A percentile compares a stretch with the other conserved stretches of the same genome.
Evolutionary conservation across 2,888 invertebrate species (phyloP).

Genomic region (Barypeithes pellucidus): DNA sequence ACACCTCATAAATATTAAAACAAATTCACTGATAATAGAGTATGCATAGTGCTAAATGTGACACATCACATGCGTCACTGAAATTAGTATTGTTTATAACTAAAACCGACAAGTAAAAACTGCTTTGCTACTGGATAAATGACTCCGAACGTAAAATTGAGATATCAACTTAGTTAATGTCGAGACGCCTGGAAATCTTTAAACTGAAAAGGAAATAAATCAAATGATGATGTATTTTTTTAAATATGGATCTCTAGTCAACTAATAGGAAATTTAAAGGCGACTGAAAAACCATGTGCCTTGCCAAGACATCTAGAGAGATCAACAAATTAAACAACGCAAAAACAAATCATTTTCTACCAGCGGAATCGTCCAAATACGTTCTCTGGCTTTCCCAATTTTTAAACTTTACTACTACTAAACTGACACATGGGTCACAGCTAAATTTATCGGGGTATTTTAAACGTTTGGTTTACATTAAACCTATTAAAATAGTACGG

Average conservation of each 20-base stretch:
- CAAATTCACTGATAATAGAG: not conserved
- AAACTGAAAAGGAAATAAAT: not conserved
- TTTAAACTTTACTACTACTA: not conserved
- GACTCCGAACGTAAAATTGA: not conserved
- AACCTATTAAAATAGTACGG: not conserved
- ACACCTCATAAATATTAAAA: not conserved
- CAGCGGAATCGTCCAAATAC: slow-evolving; percentile 6
- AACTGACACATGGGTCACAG: slow-evolving; percentile 10
- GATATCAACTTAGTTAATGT: not conserved
- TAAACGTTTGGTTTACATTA: slow-evolving; percentile 10
- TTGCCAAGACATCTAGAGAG: slow-evolving; percentile 18
- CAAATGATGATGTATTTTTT: not conserved
- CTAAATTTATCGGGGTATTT: slow-evolving; percentile 19
- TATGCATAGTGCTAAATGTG: too few species aligned
- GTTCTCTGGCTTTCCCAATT: slow-evolving; percentile 12
- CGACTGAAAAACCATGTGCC: slow-evolving; percentile 11
- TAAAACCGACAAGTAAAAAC: not conserved
- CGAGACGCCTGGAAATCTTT: not conserved
- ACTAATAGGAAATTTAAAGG: not conserved
- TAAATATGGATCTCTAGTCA: not conserved
- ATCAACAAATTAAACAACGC: slow-evolving; percentile 16
- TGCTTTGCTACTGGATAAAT: not conserved
- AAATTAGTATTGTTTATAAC: slow-evolving; percentile 4
- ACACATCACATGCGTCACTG: too few species aligned
- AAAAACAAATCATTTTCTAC: slow-evolving; percentile 13